Evolutionary conservation across 2,113 vertebrate genomes (phyloP), one percentile per base, ranked within the genome.

Genomic region (Hystrix cristata): DNA sequence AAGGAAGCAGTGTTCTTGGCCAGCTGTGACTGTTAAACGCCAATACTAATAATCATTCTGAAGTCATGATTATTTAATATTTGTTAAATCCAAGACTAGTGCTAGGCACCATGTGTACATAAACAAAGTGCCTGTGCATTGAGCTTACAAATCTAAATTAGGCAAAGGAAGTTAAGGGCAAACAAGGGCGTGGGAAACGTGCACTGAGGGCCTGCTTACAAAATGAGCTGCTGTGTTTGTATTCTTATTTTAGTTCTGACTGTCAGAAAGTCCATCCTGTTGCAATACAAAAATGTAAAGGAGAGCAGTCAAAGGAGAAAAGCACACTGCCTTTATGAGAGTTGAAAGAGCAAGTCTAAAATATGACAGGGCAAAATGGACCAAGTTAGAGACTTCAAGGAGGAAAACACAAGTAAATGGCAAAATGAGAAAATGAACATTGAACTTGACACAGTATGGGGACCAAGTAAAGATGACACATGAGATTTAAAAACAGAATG

Each of bases 1-100:
- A 46, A 60, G 80, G 64, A 59, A 64, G 1, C 34, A 38, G 16
- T 80, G 64, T 53, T 90, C 80, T 89, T 93, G 84, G 59, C 78
- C 82, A 96, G 85, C 95, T 89, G 34, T 96, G 79, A 90, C 29
- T 95, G 90, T 96, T 11, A 25, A 96, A 97, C 71, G 62, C 46
- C 95, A 93, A 43, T 79, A 76, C 55, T 94, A 79, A 94, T 88
- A 85, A 93, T 96, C 71, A 65, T 92, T 87, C 90, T 65, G 18
- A 94, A 97, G 97, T 95, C 79, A 89, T 93, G 88, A 95, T 93
- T 97, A 91, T 96, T 97, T 97, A 96, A 89, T 96, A 91, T 89
- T 94, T 86, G 65, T 95, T 88, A 94, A 96, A 94, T 86, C 92
- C 78, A 71, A 95, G 90, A 86, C 87, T 23, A 88, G 76, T 51